Conservation (phyloP, 1,140 invertebrate species). For the Sarcophaga peregrina region DNA sequence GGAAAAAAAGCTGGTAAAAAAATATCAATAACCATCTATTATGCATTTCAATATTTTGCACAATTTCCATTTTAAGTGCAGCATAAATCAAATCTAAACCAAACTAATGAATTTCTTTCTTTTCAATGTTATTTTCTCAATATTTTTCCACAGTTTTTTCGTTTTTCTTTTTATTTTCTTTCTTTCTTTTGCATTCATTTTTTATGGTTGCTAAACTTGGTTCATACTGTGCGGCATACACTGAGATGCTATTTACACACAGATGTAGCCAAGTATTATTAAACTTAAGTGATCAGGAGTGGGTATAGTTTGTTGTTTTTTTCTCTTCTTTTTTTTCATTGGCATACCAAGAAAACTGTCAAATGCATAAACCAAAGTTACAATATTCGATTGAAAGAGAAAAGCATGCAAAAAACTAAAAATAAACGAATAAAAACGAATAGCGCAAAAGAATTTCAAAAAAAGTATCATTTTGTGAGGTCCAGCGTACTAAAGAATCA, state of each 20-base stretch:
- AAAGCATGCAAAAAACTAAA: not conserved
- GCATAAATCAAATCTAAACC: conserved; percentile 39
- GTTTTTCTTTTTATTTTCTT: not conserved
- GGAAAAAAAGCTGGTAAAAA: not conserved
- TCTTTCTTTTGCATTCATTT: too few relatives aligned
- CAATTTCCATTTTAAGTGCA: conserved; percentile 39
- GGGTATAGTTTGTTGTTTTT: not conserved
- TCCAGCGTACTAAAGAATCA: not conserved
- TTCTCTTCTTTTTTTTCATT: not conserved
- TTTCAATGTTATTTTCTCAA: not conserved
- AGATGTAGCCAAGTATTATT: not conserved
- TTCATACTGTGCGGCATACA: not conserved
- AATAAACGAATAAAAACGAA: not conserved
- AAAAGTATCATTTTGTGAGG: not conserved
- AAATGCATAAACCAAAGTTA: conserved; percentile 21
- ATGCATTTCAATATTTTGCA: conserved; percentile 39
- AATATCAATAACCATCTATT: conserved; percentile 42
- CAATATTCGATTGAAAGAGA: not conserved
- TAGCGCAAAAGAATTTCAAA: not conserved
- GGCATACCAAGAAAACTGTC: conserved; percentile 29
- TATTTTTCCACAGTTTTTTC: too few relatives aligned
- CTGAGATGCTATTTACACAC: conserved; percentile 21
- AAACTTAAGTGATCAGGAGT: too few relatives aligned
- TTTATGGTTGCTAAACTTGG: too few relatives aligned
- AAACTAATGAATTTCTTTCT: conserved; percentile 38